Evolutionary conservation across 2,797 vertebrate genomes (phyloP), one percentile per base, ranked within the genome.

Genomic region (Rhinichthys osculus): DNA sequence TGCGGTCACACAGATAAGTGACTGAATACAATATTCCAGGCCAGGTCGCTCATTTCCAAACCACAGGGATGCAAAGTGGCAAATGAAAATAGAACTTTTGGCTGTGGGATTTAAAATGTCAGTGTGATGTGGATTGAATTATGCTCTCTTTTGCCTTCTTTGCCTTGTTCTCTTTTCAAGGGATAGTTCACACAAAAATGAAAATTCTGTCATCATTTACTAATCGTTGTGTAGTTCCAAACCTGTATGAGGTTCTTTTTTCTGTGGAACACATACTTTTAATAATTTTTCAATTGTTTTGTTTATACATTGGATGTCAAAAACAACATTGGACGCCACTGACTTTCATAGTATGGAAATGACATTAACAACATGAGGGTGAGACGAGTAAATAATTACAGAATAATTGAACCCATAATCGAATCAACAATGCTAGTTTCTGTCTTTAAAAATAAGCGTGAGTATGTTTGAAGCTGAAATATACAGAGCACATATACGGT

Each of bases 21-120:
- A 79, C 69, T 83, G 85, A 78, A 76, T 67, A 82, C 73, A 86
- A 77, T 84, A 57, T 44, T 73, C 42, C 69, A 82, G 27, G 44
- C 52, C n/a, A 64, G 81, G 73, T 74, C 74, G 47, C 54, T 86
- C 74, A 89, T 85, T 90, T 82, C 66, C 82, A 82, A 42, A 84
- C 89, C 89, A 78, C 87, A 87, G 27, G 38, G 86, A 73, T 6
- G 77, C 76, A 80, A 33, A 84, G 69, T 78, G 67, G 44, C 72
- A 80, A 77, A 74, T 78, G 52, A 82, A 90, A 89, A 54, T 86
- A 80, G 81, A 72, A 50, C 27, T 17, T 79, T 79, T 79, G 33
- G 62, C n/a, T 62, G 72, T 66, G 30, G 78, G 78, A 30, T 77
- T 79, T 1, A 66, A 38, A 19, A 7, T 54, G 30, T 40, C 40